Evolutionary conservation across 2,113 vertebrate species (phyloP).

Genomic region (Archilochus colubris): DNA sequence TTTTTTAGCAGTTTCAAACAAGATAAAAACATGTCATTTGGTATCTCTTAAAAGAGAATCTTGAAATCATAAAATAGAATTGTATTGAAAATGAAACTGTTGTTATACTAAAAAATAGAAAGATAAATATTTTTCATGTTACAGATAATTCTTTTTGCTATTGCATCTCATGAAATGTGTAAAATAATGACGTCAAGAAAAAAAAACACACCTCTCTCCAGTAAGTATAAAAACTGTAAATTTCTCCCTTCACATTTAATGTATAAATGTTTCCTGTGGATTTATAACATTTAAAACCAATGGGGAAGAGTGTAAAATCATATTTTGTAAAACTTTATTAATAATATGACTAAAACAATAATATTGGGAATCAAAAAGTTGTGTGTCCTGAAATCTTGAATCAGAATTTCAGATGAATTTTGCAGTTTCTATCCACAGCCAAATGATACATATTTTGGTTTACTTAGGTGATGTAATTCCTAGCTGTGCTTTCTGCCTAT

Average conservation of each 20-base stretch:
- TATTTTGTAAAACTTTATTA: neutral
- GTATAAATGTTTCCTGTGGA: neutral
- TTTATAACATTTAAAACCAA: neutral
- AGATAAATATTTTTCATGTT: neutral
- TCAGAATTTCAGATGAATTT: neutral
- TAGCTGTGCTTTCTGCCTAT: neutral
- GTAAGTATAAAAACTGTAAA: neutral
- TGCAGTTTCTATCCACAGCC: neutral
- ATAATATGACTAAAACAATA: neutral
- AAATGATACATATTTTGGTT: neutral
- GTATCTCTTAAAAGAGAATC: neutral
- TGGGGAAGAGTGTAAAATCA: neutral
- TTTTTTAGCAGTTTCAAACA: neutral
- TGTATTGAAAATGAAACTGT: neutral
- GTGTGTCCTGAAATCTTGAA: neutral
- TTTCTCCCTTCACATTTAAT: neutral
- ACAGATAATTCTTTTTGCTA: neutral
- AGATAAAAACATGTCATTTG: neutral
- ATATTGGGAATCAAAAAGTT: neutral
- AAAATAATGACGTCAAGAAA: neutral
- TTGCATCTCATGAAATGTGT: neutral
- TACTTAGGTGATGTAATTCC: neutral
- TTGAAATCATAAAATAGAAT: neutral
- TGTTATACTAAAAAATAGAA: neutral
- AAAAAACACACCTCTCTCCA: too few species aligned